Base-by-base conservation (phyloP, 2,113 vertebrate species). In the Odocoileus hemionus region DNA sequence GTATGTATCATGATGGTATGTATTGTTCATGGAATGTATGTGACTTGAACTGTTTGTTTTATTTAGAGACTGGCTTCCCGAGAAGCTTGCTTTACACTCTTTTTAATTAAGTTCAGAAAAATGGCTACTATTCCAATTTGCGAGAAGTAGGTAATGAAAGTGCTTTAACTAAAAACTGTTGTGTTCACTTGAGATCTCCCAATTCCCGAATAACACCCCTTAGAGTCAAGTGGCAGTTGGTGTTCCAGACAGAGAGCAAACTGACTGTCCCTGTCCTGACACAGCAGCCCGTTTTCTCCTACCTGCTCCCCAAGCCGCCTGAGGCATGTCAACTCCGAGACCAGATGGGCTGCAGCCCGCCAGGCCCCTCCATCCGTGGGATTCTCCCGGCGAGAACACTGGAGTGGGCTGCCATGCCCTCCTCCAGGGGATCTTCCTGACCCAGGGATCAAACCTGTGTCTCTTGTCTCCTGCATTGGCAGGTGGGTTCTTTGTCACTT, bases 101-200 rank as follows among this genome's bases (percentile, higher is more conserved):
- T 86, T 86, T 58, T 82, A 95, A 93, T 33, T 93, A 88, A 87
- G 60, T 82, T 95, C 28, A 86, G 78, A 95, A 91, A 94, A 97
- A 95, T 79, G 50, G 43, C 86, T 70, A 21, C 60, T 23, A 21
- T 45, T 97, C 67, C 43, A 95, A 8, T 89, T 70, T 93, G 25
- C 25, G 45, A 95, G 76, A 88, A 96, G 47, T 57, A 14, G 64
- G 43, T 86, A 94, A 79, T 57, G 61, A 84, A 94, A 47, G 10
- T 79, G 26, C 26, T 84, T 54, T 97, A 94, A 95, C 57, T 92
- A 91, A 94, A 93, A 79, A 43, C 60, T 82, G 26, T 36, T 13
- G 2, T 30, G 8, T 50, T 95, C 43, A 78, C 36, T 61, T 67
- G 57, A 86, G 50, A 33, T 57, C 12, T 76, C 25, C 26, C 50